phyloP scores from a whole-genome alignment of 2,113 vertebrate genomes.

The Prolemur simus region DNA sequence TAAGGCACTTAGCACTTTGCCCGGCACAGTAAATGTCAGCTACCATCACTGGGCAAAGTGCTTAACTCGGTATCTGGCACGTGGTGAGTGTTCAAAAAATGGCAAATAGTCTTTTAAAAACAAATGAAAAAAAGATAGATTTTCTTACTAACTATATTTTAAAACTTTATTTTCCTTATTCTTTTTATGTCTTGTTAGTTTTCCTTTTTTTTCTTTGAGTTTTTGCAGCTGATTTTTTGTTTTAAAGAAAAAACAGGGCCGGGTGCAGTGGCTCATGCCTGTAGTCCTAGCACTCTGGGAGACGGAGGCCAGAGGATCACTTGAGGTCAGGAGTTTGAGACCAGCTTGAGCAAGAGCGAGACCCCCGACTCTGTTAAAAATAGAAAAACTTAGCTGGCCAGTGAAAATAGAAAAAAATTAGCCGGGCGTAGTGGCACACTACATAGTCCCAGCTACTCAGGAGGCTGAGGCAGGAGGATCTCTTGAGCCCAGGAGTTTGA shows the following conservation, averaged over 20 bases:
- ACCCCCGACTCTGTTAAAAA: too few species aligned
- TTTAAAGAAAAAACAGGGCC: not conserved
- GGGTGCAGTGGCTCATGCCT: not conserved
- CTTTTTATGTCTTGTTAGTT: not conserved
- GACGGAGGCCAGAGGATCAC: too few species aligned
- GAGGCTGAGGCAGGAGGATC: too few species aligned
- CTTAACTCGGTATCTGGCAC: not conserved
- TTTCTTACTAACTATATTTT: not conserved
- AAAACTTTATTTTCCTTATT: not conserved
- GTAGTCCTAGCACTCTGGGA: too few species aligned
- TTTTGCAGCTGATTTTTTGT: not conserved
- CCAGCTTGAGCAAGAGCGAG: too few species aligned
- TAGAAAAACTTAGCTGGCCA: too few species aligned
- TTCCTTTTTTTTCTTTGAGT: not conserved
- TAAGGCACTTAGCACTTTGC: not conserved
- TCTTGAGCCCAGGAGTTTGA: too few species aligned
- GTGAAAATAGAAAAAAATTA: too few species aligned
- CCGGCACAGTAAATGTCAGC: not conserved
- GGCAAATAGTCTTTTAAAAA: not conserved
- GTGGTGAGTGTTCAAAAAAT: not conserved
- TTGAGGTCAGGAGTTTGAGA: too few species aligned
- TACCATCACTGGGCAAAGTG: not conserved
- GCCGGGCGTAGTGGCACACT: too few species aligned
- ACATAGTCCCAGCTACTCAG: too few species aligned
- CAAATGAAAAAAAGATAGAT: not conserved